phyloP scores from a whole-genome alignment of 2,113 vertebrate species.

The Oryzias curvinotus region DNA sequence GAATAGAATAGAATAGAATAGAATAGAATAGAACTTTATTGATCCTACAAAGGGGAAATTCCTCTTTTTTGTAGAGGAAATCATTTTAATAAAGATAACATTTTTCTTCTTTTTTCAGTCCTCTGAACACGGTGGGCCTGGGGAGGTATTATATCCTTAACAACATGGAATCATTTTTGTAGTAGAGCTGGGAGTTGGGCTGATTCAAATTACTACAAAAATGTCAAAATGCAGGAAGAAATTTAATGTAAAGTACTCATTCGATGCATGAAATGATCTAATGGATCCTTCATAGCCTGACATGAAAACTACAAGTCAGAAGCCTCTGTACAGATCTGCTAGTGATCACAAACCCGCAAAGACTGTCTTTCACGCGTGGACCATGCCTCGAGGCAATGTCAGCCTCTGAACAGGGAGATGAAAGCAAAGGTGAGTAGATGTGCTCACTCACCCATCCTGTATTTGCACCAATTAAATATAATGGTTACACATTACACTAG shows the following conservation, averaged over 20 bases:
- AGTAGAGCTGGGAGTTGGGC: background rate
- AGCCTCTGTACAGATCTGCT: conserved; percentile 13
- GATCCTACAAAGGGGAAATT: no score
- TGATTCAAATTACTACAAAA: conserved; percentile 25
- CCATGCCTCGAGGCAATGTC: conserved; percentile 24
- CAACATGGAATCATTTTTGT: no score
- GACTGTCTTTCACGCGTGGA: conserved; percentile 34
- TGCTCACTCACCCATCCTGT: background rate
- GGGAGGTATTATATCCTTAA: no score
- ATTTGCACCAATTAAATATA: conserved; percentile 2
- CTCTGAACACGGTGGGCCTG: no score
- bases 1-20: no score
- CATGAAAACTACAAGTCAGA: conserved; percentile 27
- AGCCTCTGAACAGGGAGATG: conserved; percentile 29
- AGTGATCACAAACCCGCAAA: conserved; percentile 24
- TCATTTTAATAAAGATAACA: no score
- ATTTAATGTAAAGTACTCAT: conserved; percentile 26
- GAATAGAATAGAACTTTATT: no score
- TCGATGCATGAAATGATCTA: conserved; percentile 32
- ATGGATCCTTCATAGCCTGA: conserved; percentile 19
- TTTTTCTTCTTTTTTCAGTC: no score
- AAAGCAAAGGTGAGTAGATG: conserved; percentile 28
- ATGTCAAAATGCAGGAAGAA: conserved; percentile 29
- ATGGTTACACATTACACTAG: background rate
- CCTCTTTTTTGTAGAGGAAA: no score